A percentile compares a stretch with the other conserved stretches of the same genome.
Evolutionary conservation across 2,888 invertebrate genomes (phyloP).

Genomic region (Osmoderma eremita): DNA sequence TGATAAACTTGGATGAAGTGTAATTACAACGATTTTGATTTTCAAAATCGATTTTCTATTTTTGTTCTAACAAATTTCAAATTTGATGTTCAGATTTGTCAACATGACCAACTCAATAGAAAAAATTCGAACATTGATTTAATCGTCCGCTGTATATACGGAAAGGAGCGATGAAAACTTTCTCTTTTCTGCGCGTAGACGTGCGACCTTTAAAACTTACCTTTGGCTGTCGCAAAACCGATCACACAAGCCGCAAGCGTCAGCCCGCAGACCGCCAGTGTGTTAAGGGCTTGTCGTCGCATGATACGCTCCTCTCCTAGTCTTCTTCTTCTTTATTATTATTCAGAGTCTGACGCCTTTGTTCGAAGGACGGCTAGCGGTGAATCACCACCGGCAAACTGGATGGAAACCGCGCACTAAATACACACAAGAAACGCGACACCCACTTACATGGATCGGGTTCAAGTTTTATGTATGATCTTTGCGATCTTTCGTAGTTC

Average conservation of each 20-base stretch:
- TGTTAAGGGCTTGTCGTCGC: slow-evolving; percentile 23
- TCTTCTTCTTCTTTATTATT: slow-evolving; percentile 15
- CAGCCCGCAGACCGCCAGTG: neutral
- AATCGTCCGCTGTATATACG: neutral
- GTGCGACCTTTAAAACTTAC: slow-evolving; percentile 34
- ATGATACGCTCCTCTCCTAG: slow-evolving; percentile 1
- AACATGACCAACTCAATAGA: no score
- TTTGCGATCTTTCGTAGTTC: neutral
- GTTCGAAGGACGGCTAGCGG: neutral
- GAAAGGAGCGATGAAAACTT: slow-evolving; percentile 17
- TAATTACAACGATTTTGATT: no score
- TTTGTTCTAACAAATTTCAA: no score
- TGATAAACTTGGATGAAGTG: no score
- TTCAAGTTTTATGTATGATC: neutral
- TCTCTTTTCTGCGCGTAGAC: slow-evolving; percentile 26
- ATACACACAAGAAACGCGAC: neutral
- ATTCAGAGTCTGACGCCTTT: slow-evolving; percentile 5
- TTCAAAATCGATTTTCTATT: no score
- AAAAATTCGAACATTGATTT: neutral
- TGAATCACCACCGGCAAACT: neutral
- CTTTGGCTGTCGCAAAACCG: slow-evolving; percentile 30
- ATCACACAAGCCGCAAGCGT: neutral
- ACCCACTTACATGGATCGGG: neutral
- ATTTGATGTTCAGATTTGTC: no score
- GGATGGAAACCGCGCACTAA: neutral